Percentiles rank a stretch among this genome's conserved stretches.
Conservation (phyloP, 2,797 vertebrate species). For the Peromyscus nudipes region DNA sequence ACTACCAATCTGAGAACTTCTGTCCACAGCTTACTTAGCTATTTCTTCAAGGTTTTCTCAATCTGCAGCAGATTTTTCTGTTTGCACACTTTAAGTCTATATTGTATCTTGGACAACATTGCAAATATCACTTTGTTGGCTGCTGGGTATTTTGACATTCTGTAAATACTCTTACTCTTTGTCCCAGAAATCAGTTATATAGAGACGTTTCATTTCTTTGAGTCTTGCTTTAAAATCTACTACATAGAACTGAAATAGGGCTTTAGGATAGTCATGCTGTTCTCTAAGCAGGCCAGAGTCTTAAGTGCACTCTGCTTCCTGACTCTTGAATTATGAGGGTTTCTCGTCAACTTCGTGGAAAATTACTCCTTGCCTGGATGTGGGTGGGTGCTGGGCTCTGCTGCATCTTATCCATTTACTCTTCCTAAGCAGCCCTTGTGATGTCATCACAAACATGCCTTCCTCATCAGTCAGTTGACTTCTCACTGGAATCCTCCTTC, state of each 20-base stretch:
- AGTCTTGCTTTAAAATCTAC: slow-evolving; percentile 3
- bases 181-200: not conserved
- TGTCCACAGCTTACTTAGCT: not conserved
- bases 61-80: not conserved
- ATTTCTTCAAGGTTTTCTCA: not conserved
- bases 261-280: not conserved
- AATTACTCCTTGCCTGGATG: not conserved
- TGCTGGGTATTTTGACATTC: not conserved
- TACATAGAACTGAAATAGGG: not conserved
- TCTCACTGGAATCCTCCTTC: not conserved
- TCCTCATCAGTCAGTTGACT: not conserved
- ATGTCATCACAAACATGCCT: not conserved
- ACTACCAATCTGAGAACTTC: not conserved
- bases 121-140: not conserved
- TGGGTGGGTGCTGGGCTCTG: not conserved
- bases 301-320: not conserved
- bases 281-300: not conserved
- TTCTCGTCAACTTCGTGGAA: not conserved
- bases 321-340: not conserved
- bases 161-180: slow-evolving; percentile 1
- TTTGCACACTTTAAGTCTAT: not conserved
- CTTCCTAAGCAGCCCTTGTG: not conserved
- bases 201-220: not conserved
- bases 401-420: not conserved
- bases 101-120: not conserved